phyloP scores from a whole-genome alignment of 2,888 invertebrate species.

The Drosophila neotestacea region DNA sequence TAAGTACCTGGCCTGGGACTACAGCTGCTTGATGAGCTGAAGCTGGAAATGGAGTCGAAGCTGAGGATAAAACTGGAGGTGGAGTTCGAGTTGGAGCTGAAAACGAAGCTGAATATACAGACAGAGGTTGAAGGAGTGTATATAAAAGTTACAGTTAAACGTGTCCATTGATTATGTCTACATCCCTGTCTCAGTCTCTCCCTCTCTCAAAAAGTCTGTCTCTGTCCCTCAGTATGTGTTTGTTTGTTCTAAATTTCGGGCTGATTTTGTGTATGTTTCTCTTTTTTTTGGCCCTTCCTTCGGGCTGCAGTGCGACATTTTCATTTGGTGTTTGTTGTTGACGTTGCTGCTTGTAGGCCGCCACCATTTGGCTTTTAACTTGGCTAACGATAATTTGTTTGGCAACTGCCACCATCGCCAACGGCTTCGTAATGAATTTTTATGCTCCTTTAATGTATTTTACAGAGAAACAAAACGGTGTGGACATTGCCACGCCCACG shows the following conservation, averaged over 20 bases:
- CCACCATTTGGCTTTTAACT: conserved; percentile 66
- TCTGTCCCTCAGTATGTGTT: not conserved
- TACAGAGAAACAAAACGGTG: conserved; percentile 69
- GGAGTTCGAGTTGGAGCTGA: not conserved
- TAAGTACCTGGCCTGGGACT: conserved; percentile 73
- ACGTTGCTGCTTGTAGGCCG: conserved; percentile 41
- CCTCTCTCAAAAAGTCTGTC: not conserved
- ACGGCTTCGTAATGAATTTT: conserved; percentile 77
- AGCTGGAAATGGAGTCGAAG: not conserved
- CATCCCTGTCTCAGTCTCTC: not conserved
- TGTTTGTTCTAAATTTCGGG: conserved; percentile 35
- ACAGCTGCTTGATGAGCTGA: conserved; percentile 46
- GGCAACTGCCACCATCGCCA: conserved; percentile 62
- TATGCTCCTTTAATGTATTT: conserved; percentile 76
- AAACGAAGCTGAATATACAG: conserved; percentile 1
- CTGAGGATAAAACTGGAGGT: not conserved
- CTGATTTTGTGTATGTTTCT: conserved; percentile 20
- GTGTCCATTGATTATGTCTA: conserved; percentile 26
- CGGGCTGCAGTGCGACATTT: conserved; percentile 63
- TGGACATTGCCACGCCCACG: conserved; percentile 3
- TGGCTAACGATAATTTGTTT: conserved; percentile 82
- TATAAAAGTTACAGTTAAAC: conserved; percentile 38
- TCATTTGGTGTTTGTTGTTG: conserved; percentile 40
- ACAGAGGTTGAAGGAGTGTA: conserved; percentile 4
- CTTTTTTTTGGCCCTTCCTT: conserved; percentile 21